A percentile compares a stretch with the other conserved stretches of the same genome.
Conservation (phyloP, 1,140 invertebrate genomes). For the Mylabris phalerata region DNA sequence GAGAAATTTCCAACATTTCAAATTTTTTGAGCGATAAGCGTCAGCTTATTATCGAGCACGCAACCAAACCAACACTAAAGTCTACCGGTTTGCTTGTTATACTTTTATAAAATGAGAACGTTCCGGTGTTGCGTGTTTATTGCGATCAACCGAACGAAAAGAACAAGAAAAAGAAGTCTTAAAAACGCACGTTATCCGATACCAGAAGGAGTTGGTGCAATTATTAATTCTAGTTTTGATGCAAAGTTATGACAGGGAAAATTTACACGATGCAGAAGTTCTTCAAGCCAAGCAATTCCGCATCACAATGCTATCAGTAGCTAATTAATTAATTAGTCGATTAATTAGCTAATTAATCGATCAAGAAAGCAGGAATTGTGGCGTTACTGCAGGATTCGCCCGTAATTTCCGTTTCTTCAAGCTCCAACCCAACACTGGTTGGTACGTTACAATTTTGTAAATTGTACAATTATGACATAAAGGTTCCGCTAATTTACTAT, state of each 20-base stretch:
- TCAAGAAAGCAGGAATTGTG: too few relatives aligned
- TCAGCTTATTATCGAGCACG: slow-evolving; percentile 29
- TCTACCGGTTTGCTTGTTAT: slow-evolving; percentile 22
- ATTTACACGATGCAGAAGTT: slow-evolving; percentile 3
- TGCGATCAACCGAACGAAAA: not conserved
- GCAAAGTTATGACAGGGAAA: not conserved
- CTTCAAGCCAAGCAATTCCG: not conserved
- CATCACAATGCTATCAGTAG: too few relatives aligned
- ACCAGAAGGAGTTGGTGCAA: not conserved
- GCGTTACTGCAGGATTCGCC: too few relatives aligned
- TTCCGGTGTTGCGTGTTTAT: slow-evolving; percentile 17
- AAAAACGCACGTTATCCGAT: slow-evolving; percentile 6
- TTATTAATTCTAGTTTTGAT: slow-evolving; percentile 2
- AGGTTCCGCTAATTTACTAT: too few relatives aligned
- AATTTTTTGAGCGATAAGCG: slow-evolving; percentile 8
- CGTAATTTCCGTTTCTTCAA: slow-evolving; percentile 6
- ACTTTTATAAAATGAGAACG: slow-evolving; percentile 1
- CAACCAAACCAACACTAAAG: slow-evolving; percentile 25
- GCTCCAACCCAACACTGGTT: slow-evolving; percentile 15
- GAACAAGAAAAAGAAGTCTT: not conserved
- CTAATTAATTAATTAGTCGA: not conserved
- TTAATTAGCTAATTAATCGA: too few relatives aligned
- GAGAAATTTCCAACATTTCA: too few relatives aligned
- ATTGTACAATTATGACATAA: too few relatives aligned
- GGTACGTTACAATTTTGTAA: slow-evolving; percentile 9